Percentiles rank a stretch among this genome's conserved stretches.
phyloP scores from a whole-genome alignment of 2,113 vertebrate species.

The Xiphophorus hellerii region DNA sequence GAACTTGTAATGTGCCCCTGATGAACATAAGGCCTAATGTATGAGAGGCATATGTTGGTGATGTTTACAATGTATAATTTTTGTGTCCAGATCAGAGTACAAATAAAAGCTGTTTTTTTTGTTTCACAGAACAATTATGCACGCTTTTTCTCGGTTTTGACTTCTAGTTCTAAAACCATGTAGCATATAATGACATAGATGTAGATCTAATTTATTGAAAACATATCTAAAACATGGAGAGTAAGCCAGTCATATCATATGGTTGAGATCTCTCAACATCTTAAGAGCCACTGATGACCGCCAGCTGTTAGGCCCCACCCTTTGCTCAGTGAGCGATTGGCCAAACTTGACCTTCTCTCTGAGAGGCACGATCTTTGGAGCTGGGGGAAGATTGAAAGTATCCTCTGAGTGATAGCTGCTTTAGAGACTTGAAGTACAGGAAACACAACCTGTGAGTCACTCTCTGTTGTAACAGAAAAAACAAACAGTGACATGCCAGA shows the following conservation, averaged over 20 bases:
- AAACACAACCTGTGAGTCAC: conserved; percentile 79
- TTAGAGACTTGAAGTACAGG: conserved; percentile 78
- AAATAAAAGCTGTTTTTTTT: neutral
- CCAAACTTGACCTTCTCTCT: conserved; percentile 81
- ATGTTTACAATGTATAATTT: conserved; percentile 51
- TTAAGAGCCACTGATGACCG: conserved; percentile 71
- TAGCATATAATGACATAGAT: neutral
- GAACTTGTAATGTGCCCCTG: conserved; percentile 65
- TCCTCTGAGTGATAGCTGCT: conserved; percentile 81
- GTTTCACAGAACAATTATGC: neutral
- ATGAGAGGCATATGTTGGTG: conserved; percentile 46
- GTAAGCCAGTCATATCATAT: conserved; percentile 39
- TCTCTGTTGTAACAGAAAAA: conserved; percentile 77
- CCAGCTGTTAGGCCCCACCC: conserved; percentile 79
- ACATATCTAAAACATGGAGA: conserved; percentile 8
- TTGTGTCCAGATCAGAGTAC: conserved; percentile 35
- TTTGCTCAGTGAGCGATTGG: conserved; percentile 83
- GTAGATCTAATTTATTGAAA: neutral
- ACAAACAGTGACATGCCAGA: conserved; percentile 76
- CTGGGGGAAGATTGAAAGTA: conserved; percentile 79
- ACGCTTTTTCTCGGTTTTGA: neutral
- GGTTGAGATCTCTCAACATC: conserved; percentile 36
- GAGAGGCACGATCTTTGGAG: conserved; percentile 58
- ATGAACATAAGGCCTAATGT: conserved; percentile 50
- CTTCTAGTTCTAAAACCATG: neutral